phyloP scores from a whole-genome alignment of 1,140 invertebrate genomes.

The Sitodiplosis mosellana region DNA sequence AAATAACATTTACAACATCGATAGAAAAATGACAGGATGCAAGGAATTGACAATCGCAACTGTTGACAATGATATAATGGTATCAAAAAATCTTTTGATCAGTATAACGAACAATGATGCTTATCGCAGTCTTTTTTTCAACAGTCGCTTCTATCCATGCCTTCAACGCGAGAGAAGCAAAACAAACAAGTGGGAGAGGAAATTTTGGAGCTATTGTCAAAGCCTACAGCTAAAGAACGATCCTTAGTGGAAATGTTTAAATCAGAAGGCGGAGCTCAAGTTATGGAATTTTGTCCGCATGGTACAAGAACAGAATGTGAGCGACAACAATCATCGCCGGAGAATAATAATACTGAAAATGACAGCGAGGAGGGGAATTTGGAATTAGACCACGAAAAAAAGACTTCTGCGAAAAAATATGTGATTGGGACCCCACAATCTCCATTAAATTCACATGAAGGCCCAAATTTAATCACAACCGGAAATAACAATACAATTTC shows the following conservation, averaged over 20 bases:
- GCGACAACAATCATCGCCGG: conserved; percentile 35
- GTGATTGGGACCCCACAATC: no score
- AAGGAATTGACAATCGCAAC: no score
- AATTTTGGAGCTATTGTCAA: conserved; percentile 82
- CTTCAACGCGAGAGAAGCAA: conserved; percentile 86
- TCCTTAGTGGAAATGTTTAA: conserved; percentile 85
- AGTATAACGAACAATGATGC: no score
- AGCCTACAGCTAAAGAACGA: conserved; percentile 89
- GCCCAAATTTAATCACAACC: no score
- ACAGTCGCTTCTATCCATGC: conserved; percentile 76
- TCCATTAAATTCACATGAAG: no score
- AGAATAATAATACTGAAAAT: not conserved
- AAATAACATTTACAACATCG: no score
- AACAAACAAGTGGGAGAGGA: conserved; percentile 92
- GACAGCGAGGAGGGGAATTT: not conserved
- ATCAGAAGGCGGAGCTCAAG: conserved; percentile 80
- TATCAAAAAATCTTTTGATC: no score
- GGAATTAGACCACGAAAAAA: no score
- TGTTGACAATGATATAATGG: no score
- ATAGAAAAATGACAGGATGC: no score
- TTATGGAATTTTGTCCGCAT: conserved; percentile 92
- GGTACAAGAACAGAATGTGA: conserved; percentile 82
- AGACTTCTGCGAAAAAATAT: no score
- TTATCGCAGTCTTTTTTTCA: conserved; percentile 23
- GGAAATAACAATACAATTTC: not conserved